A percentile compares a stretch with the other conserved stretches of the same genome.
These are phyloP conservation scores for Drosophila elegans DNA, from an alignment of 1,140 invertebrate genomes.

Conservation along the genomic window DNA sequence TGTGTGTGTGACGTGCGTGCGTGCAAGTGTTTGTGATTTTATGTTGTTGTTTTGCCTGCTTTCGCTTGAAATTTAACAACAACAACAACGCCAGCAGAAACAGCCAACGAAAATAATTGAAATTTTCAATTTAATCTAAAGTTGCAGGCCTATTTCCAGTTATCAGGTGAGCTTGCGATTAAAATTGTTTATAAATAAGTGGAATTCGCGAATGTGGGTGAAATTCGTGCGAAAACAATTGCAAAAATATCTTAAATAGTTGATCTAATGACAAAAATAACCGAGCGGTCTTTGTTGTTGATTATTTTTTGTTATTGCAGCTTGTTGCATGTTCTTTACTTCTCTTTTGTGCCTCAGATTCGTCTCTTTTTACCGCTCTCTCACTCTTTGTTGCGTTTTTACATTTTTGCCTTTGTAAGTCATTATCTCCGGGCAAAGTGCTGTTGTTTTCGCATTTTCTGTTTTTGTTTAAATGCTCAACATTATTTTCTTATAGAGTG, in stretches of 20 bases:
- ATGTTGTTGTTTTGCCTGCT: conserved; percentile 60
- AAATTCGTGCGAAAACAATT: conserved; percentile 54
- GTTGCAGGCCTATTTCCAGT: conserved; percentile 12
- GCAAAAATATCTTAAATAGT: conserved; percentile 66
- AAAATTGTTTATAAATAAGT: conserved; percentile 39
- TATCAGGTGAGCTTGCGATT: conserved; percentile 26
- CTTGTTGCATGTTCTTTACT: conserved; percentile 70
- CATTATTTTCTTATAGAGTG: conserved; percentile 43
- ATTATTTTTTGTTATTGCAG: conserved; percentile 38
- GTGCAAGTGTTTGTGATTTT: conserved; percentile 65
- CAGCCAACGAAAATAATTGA: conserved; percentile 25
- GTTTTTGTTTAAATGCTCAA: conserved; percentile 35
- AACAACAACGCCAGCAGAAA: conserved; percentile 11
- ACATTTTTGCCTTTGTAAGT: conserved; percentile 39
- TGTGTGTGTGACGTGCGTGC: conserved; percentile 25
- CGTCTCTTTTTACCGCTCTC: conserved; percentile 41
- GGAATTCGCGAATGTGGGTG: conserved; percentile 17
- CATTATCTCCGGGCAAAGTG: conserved; percentile 18
- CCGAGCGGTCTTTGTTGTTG: conserved; percentile 16
- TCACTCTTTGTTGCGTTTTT: conserved; percentile 56
- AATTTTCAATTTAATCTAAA: conserved; percentile 18
- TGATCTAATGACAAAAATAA: conserved; percentile 72
- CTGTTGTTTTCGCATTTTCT: conserved; percentile 27
- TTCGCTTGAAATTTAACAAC: conserved; percentile 52
- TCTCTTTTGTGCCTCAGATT: conserved; percentile 51